Percentiles rank a stretch among this genome's conserved stretches.
These are phyloP conservation scores for Lycorma delicatula DNA, from an alignment of 1,140 invertebrate species.

Conservation along the genomic window DNA sequence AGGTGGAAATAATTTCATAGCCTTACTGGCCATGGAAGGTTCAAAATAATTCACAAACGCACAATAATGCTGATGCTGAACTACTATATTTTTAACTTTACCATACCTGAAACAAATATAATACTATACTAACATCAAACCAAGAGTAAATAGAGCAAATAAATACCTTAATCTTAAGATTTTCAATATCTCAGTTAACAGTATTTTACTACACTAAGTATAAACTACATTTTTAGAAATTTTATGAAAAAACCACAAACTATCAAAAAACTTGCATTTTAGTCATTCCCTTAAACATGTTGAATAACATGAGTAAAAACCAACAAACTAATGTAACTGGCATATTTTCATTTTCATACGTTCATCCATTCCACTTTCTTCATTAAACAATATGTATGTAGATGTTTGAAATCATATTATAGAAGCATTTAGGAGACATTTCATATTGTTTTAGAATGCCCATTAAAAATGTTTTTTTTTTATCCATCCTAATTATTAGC, in stretches of 20 bases:
- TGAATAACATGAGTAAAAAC: too few relatives aligned
- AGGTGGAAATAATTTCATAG: conserved; percentile 9
- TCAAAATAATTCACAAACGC: conserved; percentile 15
- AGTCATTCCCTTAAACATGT: too few relatives aligned
- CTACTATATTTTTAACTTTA: conserved; percentile 5
- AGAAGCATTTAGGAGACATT: too few relatives aligned
- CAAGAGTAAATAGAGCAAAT: background rate
- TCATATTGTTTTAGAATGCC: too few relatives aligned
- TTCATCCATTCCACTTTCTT: too few relatives aligned
- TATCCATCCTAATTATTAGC: too few relatives aligned
- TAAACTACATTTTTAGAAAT: background rate
- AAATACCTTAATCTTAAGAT: background rate
- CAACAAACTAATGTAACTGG: too few relatives aligned
- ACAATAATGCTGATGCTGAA: conserved; percentile 12
- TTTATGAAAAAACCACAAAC: background rate
- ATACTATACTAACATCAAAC: background rate
- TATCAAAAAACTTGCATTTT: background rate
- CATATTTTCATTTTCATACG: too few relatives aligned
- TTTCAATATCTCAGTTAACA: background rate
- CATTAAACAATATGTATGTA: too few relatives aligned
- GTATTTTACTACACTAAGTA: background rate
- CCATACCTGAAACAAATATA: conserved; percentile 9
- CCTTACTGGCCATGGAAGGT: background rate
- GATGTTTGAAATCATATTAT: too few relatives aligned
- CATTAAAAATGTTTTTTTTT: too few relatives aligned